phyloP scores from a whole-genome alignment of 2,113 vertebrate genomes.

The Ploceus nigricollis region DNA sequence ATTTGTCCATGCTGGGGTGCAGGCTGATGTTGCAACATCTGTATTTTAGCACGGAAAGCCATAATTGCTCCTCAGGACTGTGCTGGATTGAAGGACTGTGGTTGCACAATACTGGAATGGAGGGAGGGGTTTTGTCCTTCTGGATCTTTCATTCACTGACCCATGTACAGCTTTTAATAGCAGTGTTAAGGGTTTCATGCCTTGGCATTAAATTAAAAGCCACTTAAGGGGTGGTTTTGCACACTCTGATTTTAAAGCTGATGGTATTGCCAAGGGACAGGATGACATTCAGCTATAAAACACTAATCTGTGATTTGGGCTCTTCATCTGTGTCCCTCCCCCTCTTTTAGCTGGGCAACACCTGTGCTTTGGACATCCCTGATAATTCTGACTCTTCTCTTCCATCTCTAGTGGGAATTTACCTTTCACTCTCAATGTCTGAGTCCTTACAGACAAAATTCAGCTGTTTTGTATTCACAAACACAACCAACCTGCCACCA shows the following conservation, averaged over 20 bases:
- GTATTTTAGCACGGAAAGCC: background rate
- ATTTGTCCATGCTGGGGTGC: background rate
- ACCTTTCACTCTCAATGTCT: background rate
- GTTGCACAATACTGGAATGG: background rate
- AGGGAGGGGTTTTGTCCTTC: background rate
- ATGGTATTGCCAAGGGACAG: background rate
- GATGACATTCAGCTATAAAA: background rate
- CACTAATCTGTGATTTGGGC: background rate
- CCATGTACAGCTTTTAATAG: background rate
- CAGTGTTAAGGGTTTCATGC: background rate
- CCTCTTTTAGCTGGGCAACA: background rate
- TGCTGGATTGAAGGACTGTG: background rate
- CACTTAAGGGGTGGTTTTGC: slow-evolving; percentile 13
- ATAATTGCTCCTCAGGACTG: background rate
- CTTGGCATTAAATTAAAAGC: slow-evolving; percentile 2
- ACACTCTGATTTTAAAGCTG: background rate
- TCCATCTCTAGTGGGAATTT: background rate
- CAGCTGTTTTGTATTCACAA: background rate
- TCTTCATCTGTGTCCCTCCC: background rate
- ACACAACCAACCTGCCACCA: background rate
- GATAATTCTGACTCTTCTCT: background rate
- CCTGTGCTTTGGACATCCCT: background rate
- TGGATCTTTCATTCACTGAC: background rate
- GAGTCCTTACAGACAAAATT: background rate
- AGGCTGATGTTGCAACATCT: background rate